phyloP scores from a whole-genome alignment of 2,888 invertebrate genomes.

The Spicauda simplicius region DNA sequence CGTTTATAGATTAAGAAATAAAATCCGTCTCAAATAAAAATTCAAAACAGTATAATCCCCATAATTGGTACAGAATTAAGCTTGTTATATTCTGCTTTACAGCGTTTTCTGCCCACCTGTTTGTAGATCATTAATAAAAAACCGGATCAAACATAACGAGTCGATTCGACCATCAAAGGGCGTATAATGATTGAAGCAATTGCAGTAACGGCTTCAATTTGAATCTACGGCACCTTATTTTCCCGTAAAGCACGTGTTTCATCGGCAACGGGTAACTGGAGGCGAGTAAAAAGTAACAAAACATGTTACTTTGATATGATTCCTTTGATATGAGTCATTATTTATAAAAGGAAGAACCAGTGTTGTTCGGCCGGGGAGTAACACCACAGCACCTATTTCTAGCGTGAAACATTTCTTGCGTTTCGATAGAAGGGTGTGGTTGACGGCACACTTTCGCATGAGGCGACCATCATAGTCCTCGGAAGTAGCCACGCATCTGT shows the following conservation, averaged over 20 bases:
- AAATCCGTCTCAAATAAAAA: not conserved
- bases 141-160: slow-evolving; percentile 22
- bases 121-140: slow-evolving; percentile 20
- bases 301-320: too few species aligned
- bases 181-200: slow-evolving; percentile 49
- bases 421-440: too few species aligned
- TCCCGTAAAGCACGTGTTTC: not conserved
- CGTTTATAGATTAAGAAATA: not conserved
- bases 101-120: not conserved
- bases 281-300: too few species aligned
- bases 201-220: slow-evolving; percentile 45
- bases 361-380: too few species aligned
- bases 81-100: not conserved
- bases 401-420: too few species aligned
- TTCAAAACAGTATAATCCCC: not conserved
- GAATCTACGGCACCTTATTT: slow-evolving; percentile 18
- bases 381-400: too few species aligned
- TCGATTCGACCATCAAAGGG: slow-evolving; percentile 43
- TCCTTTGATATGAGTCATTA: too few species aligned
- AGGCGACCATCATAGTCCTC: too few species aligned
- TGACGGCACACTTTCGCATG: too few species aligned
- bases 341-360: too few species aligned
- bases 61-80: not conserved
- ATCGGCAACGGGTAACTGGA: not conserved
- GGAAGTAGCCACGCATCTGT: too few species aligned